phyloP scores from a whole-genome alignment of 2,113 vertebrate species.

The Piprites chloris region DNA sequence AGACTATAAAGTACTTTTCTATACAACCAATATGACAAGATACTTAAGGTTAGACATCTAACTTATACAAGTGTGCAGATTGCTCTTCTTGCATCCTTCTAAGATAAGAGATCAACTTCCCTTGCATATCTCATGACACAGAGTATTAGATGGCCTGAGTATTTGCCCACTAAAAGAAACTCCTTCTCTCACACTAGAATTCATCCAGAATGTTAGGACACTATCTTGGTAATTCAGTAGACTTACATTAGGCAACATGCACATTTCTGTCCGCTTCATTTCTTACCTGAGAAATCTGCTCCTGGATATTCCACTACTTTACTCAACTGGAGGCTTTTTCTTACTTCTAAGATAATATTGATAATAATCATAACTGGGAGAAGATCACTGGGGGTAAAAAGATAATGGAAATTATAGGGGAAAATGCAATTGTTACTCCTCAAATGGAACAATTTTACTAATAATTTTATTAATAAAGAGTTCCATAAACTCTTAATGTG shows the following conservation, averaged over 20 bases:
- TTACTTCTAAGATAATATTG: not conserved
- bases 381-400: not conserved
- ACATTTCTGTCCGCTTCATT: not conserved
- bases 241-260: not conserved
- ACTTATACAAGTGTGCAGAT: not conserved
- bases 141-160: not conserved
- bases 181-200: not conserved
- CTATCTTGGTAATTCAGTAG: not conserved
- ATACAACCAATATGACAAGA: not conserved
- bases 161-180: not conserved
- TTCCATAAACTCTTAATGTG: not conserved
- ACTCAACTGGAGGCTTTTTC: not conserved
- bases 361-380: not conserved
- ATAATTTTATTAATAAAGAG: not conserved
- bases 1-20: not conserved
- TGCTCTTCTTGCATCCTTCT: not conserved
- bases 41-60: not conserved
- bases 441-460: not conserved
- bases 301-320: not conserved
- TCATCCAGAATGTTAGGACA: not conserved
- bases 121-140: not conserved
- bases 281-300: not conserved
- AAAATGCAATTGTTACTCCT: not conserved
- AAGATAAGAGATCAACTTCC: not conserved
- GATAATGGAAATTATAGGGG: not conserved